Conservation (phyloP, 2,888 invertebrate genomes). For the Heteropelma amictum region DNA sequence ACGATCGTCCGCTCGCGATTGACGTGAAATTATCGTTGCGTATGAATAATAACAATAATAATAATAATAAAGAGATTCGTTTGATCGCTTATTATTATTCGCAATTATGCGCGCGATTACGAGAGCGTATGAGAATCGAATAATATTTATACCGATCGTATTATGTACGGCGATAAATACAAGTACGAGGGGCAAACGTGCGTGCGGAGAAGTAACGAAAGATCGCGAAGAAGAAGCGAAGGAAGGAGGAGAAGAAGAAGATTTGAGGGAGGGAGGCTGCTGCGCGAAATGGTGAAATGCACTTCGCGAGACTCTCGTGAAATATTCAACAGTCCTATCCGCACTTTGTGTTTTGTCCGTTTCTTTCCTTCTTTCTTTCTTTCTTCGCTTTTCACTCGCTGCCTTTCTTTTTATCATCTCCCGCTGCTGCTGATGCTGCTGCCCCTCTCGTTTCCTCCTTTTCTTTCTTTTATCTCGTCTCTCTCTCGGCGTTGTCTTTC, state of each 20-base stretch:
- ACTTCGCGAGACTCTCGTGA: neutral
- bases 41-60: no score
- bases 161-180: no score
- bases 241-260: neutral
- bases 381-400: neutral
- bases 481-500: neutral
- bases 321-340: constrained; percentile 7
- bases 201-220: neutral
- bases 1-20: no score
- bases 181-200: neutral
- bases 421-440: no score
- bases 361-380: neutral
- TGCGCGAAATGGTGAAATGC: neutral
- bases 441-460: neutral
- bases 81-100: no score
- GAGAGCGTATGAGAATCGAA: no score
- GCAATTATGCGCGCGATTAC: no score
- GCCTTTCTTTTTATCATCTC: neutral
- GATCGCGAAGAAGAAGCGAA: constrained; percentile 3
- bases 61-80: no score
- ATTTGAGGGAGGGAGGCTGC: neutral
- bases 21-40: no score
- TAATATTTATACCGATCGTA: no score
- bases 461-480: neutral
- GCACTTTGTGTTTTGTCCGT: neutral